Base-by-base conservation (phyloP, 1,140 invertebrate species). In the Temnothorax curvispinosus region DNA sequence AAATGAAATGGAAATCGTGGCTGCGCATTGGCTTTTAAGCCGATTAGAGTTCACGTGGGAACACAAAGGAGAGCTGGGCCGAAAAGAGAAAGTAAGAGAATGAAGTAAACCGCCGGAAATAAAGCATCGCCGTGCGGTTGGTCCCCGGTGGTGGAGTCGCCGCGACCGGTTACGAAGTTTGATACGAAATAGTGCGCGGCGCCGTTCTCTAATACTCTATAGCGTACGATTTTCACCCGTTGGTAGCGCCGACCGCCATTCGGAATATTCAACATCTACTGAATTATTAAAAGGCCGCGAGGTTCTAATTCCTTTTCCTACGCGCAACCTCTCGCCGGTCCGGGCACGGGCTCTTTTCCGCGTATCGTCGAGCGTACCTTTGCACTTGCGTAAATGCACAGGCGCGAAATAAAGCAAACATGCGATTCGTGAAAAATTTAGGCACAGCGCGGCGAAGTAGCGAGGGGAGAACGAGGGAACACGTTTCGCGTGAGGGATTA, bases 211-310 rank as follows among this genome's bases (percentile, higher is more conserved):
- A 13, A 41, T 41, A 41, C 27, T 27, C 27, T 44, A 44, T 44
- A 44, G 8, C 47, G 11, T 85, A 86, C 9, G 35, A 77, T 74
- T 80, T 88, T 54, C 64, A 11, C 52, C 54, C 69, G 52, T 52
- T 87, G n/a, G 35, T 13, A 27, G 9, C 18, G 69, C n/a, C 56
- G 56, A 80, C 62, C 67, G 74, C 38, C 58, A 52, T 69, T 32
- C n/a, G 60, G 67, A 88, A 78, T 89, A 80, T 88, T 62, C 87
- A 56, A 5, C 9, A 18, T 7, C 50, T 76, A 56, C 88, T 89
- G 87, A 89, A 89, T 89, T 80, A 89, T 89, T 89, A 67, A 89
- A 88, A 41, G 15, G 32, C 18, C 27, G 27, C 32, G 11, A 6
- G 1, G 11, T 41, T 74, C 67, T 44, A 47, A 72, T 58, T 82